Evolutionary conservation across 2,797 vertebrate genomes (phyloP), one percentile per base, ranked within the genome.

Genomic region (Hemibagrus guttatus): DNA sequence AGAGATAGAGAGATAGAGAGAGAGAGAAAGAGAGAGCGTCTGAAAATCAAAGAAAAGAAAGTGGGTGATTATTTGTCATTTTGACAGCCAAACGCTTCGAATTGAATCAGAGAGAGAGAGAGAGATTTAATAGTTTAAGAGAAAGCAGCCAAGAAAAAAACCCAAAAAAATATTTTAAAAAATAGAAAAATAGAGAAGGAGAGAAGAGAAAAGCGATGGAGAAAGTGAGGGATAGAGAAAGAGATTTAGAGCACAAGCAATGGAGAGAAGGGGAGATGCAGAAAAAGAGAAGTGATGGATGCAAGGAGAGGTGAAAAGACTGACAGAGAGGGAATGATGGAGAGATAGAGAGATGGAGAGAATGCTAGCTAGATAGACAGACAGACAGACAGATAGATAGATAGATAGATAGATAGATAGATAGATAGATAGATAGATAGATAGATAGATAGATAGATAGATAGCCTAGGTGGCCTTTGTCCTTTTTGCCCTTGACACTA

Each of bases 21-120:
- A 75, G 68, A 76, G 59, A 26, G 49, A 79, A 4, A 39, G 26
- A 17, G 64, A 81, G 28, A 83, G 68, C 66, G 3, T 56, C 26
- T 64, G 35, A 56, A 78, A 68, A 84, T 54, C 31, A 76, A 87
- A 76, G 74, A 72, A 87, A 66, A 66, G 81, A 69, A 68, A 35
- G 74, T 63, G 66, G 66, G 79, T 16, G 68, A 86, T 82, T 86
- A 86, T 82, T 81, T 86, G 85, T 86, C 85, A 86, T 81, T 86
- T 31, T 74, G 79, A 86, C 86, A 83, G 72, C 46, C 46, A 28
- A 75, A 82, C 54, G 28, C 26, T 75, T 35, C 21, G 59, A 87
- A 87, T 68, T 54, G 69, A 68, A 59, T 23, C 59, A 61, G 85
- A 82, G 79, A 83, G 69, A 39, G 71, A 74, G 71, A 59, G 71